Base-by-base conservation (phyloP, 1,140 invertebrate genomes). In the Dendroctonus valens region DNA sequence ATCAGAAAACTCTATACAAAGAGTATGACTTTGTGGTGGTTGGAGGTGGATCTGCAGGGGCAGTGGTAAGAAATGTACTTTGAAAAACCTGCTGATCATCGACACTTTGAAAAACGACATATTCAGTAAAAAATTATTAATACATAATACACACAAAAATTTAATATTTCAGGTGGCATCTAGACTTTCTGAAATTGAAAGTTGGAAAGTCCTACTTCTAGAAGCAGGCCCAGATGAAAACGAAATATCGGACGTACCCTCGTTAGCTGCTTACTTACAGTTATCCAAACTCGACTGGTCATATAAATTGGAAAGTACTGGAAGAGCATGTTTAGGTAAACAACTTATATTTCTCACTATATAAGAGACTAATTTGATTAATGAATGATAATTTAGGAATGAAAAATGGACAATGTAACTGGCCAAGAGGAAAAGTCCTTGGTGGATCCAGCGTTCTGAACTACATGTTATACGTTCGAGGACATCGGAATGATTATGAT, bases 401-500 rank as follows among this genome's bases (percentile, higher is more conserved):
- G 82, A 87, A 88, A 70, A 86, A 87, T 52, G 85, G 86, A 49
- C 82, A 89, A 41, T 93, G 91, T 77, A 92, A 91, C 72, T 93
- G 91, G 91, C 90, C 92, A 0, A 78, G 91, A 44, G 91, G 91
- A 8, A 93, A 92, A 75, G 90, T 93, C 0, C 79, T 94, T 0
- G 96, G 95, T 2, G 96, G 96, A 0, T 94, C 91, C 0, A 92
- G 90, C 50, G 92, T 93, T 0, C 81, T 98, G 0, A 98, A 98
- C 76, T 97, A 96, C 72, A 97, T 98, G 96, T 84, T 97, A 0
- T 98, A 98, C 77, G 92, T 96, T 0, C 81, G 95, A 68, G 96
- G 90, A 51, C 91, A 89, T 79, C 84, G 81, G 69, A 80, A 85
- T 41, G 96, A 98, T 75, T 98, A 94, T 74, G 92, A 98, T 74